Evolutionary conservation across 1,140 invertebrate species (phyloP), one percentile per base, ranked within the genome.

Genomic region (Stegodyphus dumicola): DNA sequence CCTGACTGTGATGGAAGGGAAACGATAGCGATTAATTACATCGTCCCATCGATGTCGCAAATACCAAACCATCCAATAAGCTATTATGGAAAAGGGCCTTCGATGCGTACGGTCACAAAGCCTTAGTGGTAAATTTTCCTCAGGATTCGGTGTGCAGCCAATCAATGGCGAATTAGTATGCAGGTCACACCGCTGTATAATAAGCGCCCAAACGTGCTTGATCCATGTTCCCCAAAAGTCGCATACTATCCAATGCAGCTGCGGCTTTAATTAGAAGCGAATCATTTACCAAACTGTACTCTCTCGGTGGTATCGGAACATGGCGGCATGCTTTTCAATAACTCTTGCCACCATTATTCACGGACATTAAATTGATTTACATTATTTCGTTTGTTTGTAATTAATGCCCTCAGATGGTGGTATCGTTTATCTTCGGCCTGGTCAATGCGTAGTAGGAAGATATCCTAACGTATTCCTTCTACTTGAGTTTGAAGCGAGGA

Each of bases 121-220:
- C 18, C 60, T 65, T 75, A 71, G 66, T 66, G 54, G 49, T 71
- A 74, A 74, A 83, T 83, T 83, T 83, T 75, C 79, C 53, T 10
- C 70, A 33, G 56, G 54, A 71, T 60, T 53, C 69, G 48, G 0
- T 64, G 54, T 13, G 7, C 52, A 66, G 60, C 79, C 81, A 84
- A 84, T 84, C 81, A 84, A 84, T 84, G 60, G 73, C 17, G 52
- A 76, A 84, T 84, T 84, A 84, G 81, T 64, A 84, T 84, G 56
- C 79, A 54, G 53, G 73, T 76, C 81, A 76, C 60, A 33, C 70
- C 13, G 54, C 48, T n/a, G 7, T 64, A 69, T 84, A 84, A 84
- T 75, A 67, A 84, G 81, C 56, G 56, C 51, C 56, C 15, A 74
- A 74, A 83, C 71, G 33, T 83, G 65, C 64, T 70, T 51, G 52